Conservation (phyloP, 2,888 invertebrate genomes). For the Latrodectus hesperus region DNA sequence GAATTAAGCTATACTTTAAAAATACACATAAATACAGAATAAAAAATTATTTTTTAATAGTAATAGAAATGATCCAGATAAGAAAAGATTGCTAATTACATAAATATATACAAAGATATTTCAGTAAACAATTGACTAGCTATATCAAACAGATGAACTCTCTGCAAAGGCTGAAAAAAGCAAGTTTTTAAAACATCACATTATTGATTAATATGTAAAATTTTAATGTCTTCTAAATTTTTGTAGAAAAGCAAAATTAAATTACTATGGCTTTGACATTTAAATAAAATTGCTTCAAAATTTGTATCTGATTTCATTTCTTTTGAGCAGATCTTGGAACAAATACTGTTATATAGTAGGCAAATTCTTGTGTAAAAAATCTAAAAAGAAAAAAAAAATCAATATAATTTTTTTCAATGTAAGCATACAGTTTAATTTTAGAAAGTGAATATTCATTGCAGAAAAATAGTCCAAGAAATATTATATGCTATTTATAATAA, state of each 20-base stretch:
- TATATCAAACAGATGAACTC: slow-evolving; percentile 34
- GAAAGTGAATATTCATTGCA: no score
- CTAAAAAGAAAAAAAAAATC: slow-evolving; percentile 9
- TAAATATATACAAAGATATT: slow-evolving; percentile 52
- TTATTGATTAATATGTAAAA: no score
- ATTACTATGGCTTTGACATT: background rate
- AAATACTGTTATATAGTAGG: slow-evolving; percentile 52
- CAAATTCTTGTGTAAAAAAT: slow-evolving; percentile 40
- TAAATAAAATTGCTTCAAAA: slow-evolving; percentile 6
- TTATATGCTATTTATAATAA: no score
- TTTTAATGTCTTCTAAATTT: no score
- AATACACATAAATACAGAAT: background rate
- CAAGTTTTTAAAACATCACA: no score
- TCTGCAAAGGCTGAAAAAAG: background rate
- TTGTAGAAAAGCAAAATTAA: no score
- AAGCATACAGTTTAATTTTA: no score
- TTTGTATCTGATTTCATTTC: background rate
- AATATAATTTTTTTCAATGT: no score
- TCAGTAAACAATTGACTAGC: slow-evolving; percentile 57
- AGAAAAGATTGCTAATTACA: slow-evolving; percentile 48
- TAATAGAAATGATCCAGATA: slow-evolving; percentile 42
- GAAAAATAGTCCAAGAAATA: no score
- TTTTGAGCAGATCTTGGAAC: slow-evolving; percentile 60
- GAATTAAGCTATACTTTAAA: background rate
- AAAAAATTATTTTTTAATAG: slow-evolving; percentile 1